Conservation (phyloP, 2,888 invertebrate genomes). For the Mythimna impura region DNA sequence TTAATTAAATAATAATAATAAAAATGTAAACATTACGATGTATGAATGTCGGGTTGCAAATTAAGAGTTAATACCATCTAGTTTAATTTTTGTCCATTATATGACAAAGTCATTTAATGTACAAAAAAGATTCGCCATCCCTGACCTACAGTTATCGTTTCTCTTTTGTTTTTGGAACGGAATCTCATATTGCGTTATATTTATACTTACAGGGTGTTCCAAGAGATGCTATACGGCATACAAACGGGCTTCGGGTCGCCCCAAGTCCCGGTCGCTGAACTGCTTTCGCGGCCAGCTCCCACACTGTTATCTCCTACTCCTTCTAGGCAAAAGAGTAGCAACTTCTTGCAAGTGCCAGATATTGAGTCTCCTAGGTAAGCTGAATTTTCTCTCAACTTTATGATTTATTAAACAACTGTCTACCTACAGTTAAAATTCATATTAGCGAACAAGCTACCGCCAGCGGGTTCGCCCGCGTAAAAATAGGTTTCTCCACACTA, state of each 20-base stretch:
- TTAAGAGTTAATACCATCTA: too few relatives aligned
- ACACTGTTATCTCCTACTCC: slow-evolving; percentile 96
- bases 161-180: neutral
- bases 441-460: too few relatives aligned
- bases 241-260: slow-evolving; percentile 98
- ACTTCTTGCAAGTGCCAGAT: slow-evolving; percentile 97
- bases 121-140: too few relatives aligned
- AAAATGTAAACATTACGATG: too few relatives aligned
- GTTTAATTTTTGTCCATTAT: too few relatives aligned
- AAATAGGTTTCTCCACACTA: too few relatives aligned
- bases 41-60: too few relatives aligned
- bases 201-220: slow-evolving; percentile 92
- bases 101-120: too few relatives aligned
- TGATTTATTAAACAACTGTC: too few relatives aligned
- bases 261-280: slow-evolving; percentile 97
- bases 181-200: neutral
- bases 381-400: neutral
- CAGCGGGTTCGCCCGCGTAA: too few relatives aligned
- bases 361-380: slow-evolving; percentile 94
- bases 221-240: slow-evolving; percentile 98
- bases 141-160: neutral
- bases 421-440: too few relatives aligned
- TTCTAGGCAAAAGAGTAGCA: slow-evolving; percentile 96
- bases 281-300: slow-evolving; percentile 96
- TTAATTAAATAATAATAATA: too few relatives aligned